Base-by-base conservation (phyloP, 1,140 invertebrate genomes). In the Drepana arcuata region DNA sequence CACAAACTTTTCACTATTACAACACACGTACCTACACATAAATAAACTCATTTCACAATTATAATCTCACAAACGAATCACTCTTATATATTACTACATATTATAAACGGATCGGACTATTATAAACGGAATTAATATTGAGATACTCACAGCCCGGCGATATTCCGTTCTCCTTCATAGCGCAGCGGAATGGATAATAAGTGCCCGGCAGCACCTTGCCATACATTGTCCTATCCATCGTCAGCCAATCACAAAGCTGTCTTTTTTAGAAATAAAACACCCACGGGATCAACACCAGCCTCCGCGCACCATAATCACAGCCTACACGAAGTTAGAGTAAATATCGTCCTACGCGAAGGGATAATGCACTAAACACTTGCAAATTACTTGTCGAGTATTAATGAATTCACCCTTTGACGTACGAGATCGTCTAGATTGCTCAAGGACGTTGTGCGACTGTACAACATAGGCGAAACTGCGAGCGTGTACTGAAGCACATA, bases 161-260 rank as follows among this genome's bases (percentile, higher is more conserved):
- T 44, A 91, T 91, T 55, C 91, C 90, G 71, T 92, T 91, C 74
- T 90, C 85, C 57, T 84, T 91, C 52, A 90, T 85, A 1, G 92
- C 91, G 65, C 91, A 91, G 69, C 91, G 87, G 70, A 92, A 94
- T 13, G 92, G 92, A 58, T 92, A 90, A 72, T 92, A 89, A 59
- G 89, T 90, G 45, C 91, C 91, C 7, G 91, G 91, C 58, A 89
- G 87, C 45, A 93, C 85, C 81, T 93, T 93, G 39, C 92, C 92
- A 66, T 94, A 94, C 91, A 93, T 93, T 64, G 91, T 92, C 65
- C 92, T 85, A 87, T 94, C 92, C 91, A 94, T 93, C 40, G 65
- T 70, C 55, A 46, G 48, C 72, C 62, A 78, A 73, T 74, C 57
- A 45, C 41, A 48, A 36, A 49, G 42, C 48, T 52, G 57, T 43